Conservation (phyloP, 2,797 vertebrate species). For the Darevskia mixta region DNA sequence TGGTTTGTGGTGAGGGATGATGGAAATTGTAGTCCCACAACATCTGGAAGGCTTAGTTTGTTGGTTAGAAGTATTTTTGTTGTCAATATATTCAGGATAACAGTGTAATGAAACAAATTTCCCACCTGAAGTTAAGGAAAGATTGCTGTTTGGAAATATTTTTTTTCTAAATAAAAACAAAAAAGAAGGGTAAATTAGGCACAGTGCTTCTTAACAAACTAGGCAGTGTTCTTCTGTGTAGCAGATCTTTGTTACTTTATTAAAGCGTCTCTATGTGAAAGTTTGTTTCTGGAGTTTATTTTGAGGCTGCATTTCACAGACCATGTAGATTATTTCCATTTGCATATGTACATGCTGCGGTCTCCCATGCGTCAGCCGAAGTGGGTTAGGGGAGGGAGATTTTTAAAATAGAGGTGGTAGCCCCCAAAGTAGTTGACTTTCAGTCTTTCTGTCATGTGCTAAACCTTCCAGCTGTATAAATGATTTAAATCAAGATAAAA, state of each 20-base stretch:
- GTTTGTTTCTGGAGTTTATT: background rate
- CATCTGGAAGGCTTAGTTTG: background rate
- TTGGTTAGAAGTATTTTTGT: background rate
- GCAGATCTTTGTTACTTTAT: background rate
- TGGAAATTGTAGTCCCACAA: too few relatives aligned
- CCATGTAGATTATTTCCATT: conserved; percentile 16
- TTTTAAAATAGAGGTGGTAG: background rate
- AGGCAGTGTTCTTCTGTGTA: background rate
- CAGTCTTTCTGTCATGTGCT: conserved; percentile 23
- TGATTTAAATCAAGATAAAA: conserved; percentile 39
- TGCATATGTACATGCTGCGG: conserved; percentile 9
- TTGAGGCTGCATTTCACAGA: conserved; percentile 20
- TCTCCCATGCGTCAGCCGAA: conserved; percentile 10
- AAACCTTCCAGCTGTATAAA: conserved; percentile 53
- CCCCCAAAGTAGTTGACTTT: conserved; percentile 14
- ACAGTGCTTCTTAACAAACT: background rate
- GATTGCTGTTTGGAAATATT: background rate
- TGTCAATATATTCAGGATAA: background rate
- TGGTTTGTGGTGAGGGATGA: too few relatives aligned
- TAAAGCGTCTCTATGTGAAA: background rate
- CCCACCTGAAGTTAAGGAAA: background rate
- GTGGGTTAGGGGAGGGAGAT: conserved; percentile 12
- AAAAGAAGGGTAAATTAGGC: background rate
- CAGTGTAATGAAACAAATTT: background rate
- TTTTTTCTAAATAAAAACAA: background rate